Conservation (phyloP, 2,888 invertebrate genomes). For the Patella depressa region DNA sequence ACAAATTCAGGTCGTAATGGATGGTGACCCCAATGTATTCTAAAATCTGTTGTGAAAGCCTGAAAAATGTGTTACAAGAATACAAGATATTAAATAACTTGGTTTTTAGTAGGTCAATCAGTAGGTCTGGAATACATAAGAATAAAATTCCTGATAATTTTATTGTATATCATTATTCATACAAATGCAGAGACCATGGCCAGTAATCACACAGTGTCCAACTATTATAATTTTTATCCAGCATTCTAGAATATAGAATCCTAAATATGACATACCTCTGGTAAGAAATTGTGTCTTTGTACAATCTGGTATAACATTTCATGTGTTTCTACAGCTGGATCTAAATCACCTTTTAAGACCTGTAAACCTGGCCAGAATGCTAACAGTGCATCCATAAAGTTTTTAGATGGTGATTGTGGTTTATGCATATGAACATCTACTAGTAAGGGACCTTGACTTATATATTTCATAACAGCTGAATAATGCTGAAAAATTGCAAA, state of each 20-base stretch:
- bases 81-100: no score
- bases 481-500: slow-evolving; percentile 80
- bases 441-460: slow-evolving; percentile 94
- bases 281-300: slow-evolving; percentile 96
- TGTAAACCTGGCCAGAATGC: slow-evolving; percentile 99
- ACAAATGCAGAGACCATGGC: no score
- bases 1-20: slow-evolving; percentile 96
- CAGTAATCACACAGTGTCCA: no score
- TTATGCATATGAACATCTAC: slow-evolving; percentile 95
- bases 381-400: slow-evolving; percentile 96
- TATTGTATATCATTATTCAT: no score
- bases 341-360: slow-evolving; percentile 89
- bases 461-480: slow-evolving; percentile 96
- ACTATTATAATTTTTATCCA: no score
- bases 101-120: no score
- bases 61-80: slow-evolving; percentile 36
- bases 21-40: slow-evolving; percentile 99
- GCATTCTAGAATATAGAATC: neutral
- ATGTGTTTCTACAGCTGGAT: slow-evolving; percentile 98
- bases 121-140: no score
- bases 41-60: slow-evolving; percentile 97
- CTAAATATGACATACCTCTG: slow-evolving; percentile 76
- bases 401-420: slow-evolving; percentile 92
- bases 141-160: no score
- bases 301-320: slow-evolving; percentile 99